A percentile compares a stretch with the other conserved stretches of the same genome.
Evolutionary conservation across 2,888 invertebrate species (phyloP).

Genomic region (Ectropis crepuscularia): DNA sequence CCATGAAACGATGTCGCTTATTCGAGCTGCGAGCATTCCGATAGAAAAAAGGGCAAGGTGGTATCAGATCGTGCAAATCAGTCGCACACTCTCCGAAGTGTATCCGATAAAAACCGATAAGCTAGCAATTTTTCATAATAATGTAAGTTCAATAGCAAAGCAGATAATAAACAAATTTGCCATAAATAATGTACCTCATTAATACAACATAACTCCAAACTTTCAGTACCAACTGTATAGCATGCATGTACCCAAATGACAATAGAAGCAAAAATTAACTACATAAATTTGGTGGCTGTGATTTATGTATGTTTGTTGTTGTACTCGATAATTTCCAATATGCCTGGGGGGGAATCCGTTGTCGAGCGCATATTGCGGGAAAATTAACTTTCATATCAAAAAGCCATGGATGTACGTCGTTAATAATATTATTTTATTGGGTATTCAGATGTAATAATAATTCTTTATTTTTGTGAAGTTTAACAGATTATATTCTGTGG

Average conservation of each 20-base stretch:
- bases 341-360: constrained; percentile 39
- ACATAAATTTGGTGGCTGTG: constrained; percentile 60
- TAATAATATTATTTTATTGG: too few relatives aligned
- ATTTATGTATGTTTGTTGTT: constrained; percentile 62
- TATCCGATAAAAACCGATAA: too few relatives aligned
- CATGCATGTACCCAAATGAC: constrained; percentile 41
- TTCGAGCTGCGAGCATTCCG: too few relatives aligned
- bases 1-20: too few relatives aligned
- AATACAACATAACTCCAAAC: constrained; percentile 11
- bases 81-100: too few relatives aligned
- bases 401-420: background rate
- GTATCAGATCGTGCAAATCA: too few relatives aligned
- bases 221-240: constrained; percentile 13
- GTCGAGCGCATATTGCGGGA: constrained; percentile 37
- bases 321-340: constrained; percentile 47
- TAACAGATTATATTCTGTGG: too few relatives aligned
- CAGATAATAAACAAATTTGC: background rate
- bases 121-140: too few relatives aligned
- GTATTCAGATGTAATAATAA: too few relatives aligned
- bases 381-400: constrained; percentile 26
- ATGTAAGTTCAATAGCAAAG: background rate
- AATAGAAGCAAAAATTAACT: constrained; percentile 57
- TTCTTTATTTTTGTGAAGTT: too few relatives aligned
- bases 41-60: too few relatives aligned
- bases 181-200: constrained; percentile 7